Evolutionary conservation across 2,888 invertebrate genomes (phyloP).

Genomic region (Cremastobaeus sp.): DNA sequence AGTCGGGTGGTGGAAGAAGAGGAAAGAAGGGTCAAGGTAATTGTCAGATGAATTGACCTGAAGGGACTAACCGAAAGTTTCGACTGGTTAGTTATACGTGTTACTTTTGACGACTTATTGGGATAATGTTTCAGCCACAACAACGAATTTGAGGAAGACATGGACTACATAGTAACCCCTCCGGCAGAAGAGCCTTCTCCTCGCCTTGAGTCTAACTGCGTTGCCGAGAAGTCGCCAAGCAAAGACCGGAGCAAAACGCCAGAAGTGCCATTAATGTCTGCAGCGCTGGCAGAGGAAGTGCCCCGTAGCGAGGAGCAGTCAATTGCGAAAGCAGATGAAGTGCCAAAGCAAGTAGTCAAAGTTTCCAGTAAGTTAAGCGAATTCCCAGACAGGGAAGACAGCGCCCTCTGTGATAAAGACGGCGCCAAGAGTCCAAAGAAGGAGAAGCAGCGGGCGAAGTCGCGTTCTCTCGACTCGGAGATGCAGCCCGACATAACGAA

Average conservation of each 20-base stretch:
- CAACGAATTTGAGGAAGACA: constrained; percentile 50
- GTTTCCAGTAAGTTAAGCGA: constrained; percentile 10
- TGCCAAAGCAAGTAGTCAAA: constrained; percentile 40
- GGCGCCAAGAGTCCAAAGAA: constrained; percentile 6
- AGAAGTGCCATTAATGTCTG: constrained; percentile 67
- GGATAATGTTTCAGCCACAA: no score
- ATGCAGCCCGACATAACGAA: constrained; percentile 70
- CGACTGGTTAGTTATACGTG: no score
- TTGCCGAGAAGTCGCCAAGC: constrained; percentile 71
- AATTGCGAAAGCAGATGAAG: constrained; percentile 12
- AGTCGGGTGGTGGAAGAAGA: constrained; percentile 80
- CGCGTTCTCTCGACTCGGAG: constrained; percentile 25
- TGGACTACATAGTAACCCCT: constrained; percentile 76
- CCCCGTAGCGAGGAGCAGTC: constrained; percentile 11
- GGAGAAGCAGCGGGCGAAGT: constrained; percentile 22
- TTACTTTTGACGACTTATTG: no score
- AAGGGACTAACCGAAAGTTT: no score
- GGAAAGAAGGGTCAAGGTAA: no score
- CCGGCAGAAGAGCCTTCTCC: constrained; percentile 16
- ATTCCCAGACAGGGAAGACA: constrained; percentile 2
- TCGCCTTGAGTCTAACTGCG: constrained; percentile 56
- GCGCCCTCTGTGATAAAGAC: constrained; percentile 12
- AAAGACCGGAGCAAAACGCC: constrained; percentile 76
- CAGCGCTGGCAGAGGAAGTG: constrained; percentile 34
- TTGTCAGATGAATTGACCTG: no score